Evolutionary conservation across 2,888 invertebrate genomes (phyloP), one percentile per base, ranked within the genome.

Genomic region (Tethea ocularis): DNA sequence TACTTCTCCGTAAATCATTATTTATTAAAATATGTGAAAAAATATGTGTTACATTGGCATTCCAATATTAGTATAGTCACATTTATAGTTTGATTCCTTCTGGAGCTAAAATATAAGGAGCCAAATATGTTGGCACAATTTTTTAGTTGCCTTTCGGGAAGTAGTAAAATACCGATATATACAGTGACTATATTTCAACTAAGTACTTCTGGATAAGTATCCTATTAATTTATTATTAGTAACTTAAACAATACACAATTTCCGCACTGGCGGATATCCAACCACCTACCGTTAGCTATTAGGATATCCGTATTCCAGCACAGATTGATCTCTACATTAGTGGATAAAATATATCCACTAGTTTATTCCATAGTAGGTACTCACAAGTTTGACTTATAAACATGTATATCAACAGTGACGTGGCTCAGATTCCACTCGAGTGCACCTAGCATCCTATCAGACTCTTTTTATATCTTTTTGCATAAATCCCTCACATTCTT

Each of bases 371-470:
- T 46, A 46, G 8, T 46, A 8, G 15, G 20, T 46, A n/a, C n/a
- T n/a, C n/a, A n/a, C n/a, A 46, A 20, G 20, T 20, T 17, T 46
- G 20, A 10, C n/a, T 20, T 10, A 7, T n/a, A 20, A 20, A 8
- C 15, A 17, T 46, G 20, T 46, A 10, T 10, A 46, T 41, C 17
- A 41, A 6, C 17, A n/a, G 41, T 41, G 41, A 38, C 38, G 6
- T 38, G 38, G 38, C 15, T 52, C 59, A 64, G 59, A 64, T 72
- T 76, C 68, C 71, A 66, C 65, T 61, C 71, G 71, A 74, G 60
- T 68, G 74, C 78, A 66, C 78, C n/a, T 73, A 77, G 72, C 75
- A 65, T 63, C 57, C 51, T 67, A 75, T 72, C 71, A 77, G 77
- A 72, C 69, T 69, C 66, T 71, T 69, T 61, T 58, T 38, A 26